Conservation (phyloP, 2,797 vertebrate species). For the Limnodromus scolopaceus region DNA sequence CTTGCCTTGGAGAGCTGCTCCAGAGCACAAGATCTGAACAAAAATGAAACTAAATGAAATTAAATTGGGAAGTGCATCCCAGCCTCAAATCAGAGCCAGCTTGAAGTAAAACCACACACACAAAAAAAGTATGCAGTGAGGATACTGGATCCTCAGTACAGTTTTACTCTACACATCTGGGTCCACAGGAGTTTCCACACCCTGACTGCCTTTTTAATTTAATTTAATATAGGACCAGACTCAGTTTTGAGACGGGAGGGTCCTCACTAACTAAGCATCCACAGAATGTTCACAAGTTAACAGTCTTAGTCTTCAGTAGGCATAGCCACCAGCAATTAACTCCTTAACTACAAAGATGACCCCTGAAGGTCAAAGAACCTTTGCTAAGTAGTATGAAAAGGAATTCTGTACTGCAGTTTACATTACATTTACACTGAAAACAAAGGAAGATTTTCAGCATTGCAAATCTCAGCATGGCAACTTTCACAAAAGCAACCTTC, state of each 20-base stretch:
- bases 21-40: neutral
- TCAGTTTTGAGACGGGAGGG: fast-evolving
- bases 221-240: neutral
- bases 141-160: neutral
- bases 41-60: neutral
- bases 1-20: fast-evolving
- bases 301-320: neutral
- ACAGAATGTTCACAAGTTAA: neutral
- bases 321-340: neutral
- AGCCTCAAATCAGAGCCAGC: neutral
- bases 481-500: neutral
- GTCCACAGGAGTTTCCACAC: neutral
- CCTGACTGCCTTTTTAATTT: neutral
- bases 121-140: neutral
- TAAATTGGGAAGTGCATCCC: neutral
- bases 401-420: neutral
- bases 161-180: neutral
- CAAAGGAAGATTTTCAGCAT: neutral
- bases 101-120: neutral
- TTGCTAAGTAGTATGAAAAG: neutral
- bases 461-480: neutral
- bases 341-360: neutral
- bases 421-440: neutral
- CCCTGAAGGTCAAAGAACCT: neutral
- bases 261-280: neutral